Evolutionary conservation across 2,888 invertebrate genomes (phyloP).

Genomic region (Dicyrtomina minuta): DNA sequence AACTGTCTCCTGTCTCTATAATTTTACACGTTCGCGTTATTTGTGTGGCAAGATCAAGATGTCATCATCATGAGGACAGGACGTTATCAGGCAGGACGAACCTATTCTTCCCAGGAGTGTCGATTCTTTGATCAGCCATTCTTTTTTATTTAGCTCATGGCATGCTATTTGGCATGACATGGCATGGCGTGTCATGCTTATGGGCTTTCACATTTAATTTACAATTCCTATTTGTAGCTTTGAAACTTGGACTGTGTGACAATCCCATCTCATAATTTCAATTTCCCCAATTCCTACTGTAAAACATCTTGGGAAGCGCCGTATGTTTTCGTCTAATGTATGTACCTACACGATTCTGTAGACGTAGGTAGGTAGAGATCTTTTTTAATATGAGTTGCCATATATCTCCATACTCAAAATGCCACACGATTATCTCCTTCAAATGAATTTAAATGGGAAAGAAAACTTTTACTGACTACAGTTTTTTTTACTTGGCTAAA

Average conservation of each 20-base stretch:
- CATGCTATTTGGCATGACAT: no score
- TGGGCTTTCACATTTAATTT: no score
- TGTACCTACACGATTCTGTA: neutral
- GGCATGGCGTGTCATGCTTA: no score
- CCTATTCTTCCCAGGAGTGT: conserved; percentile 28
- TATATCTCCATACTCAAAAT: no score
- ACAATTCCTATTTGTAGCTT: no score
- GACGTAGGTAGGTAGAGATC: neutral
- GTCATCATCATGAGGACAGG: conserved; percentile 13
- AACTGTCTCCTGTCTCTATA: no score
- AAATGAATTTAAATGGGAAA: conserved; percentile 25
- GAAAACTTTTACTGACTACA: conserved; percentile 5
- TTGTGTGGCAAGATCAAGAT: conserved; percentile 6
- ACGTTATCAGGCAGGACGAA: conserved; percentile 10
- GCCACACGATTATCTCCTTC: neutral
- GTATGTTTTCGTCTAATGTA: no score
- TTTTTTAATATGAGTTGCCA: neutral
- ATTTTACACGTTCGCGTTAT: conserved; percentile 1
- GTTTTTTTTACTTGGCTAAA: neutral
- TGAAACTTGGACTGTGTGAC: neutral
- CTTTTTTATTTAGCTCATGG: neutral
- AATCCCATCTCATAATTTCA: neutral
- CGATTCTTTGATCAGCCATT: conserved; percentile 29
- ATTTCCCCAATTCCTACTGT: neutral
- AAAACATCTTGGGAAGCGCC: no score